Evolutionary conservation across 2,888 invertebrate species (phyloP), one percentile per base, ranked within the genome.

Genomic region (Rhodophaea formosa): DNA sequence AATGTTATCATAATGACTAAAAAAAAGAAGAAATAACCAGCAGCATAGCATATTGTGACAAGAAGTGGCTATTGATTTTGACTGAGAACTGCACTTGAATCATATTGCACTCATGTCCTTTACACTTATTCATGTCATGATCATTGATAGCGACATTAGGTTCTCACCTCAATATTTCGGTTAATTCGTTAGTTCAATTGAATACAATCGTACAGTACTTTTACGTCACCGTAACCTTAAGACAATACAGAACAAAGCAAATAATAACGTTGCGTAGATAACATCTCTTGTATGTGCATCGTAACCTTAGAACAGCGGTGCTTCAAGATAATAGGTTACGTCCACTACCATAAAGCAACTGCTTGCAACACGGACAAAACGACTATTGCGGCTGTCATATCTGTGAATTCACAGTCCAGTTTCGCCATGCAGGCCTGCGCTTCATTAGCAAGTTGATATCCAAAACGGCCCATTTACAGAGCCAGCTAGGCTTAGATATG

Each of bases 381-480:
- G 68, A 74, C 78, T 77, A 80, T 82, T 82, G 82, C 69, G 71
- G 75, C 71, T 71, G 77, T 84, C 84, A 86, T 86, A 88, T 85
- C 84, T 83, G 75, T 82, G 77, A 79, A 82, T 85, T 80, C 83
- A 77, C 79, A 80, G 79, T 79, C 82, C 74, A 83, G 86, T 87
- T 88, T 82, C 78, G 78, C 83, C 72, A 77, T 79, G 76, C 79
- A 77, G 79, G 69, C 74, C 74, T 70, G 74, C 72, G 79, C 84
- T 90, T 89, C 90, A 90, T 90, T 91, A 90, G 88, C 85, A 87
- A 88, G 84, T 83, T 83, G 88, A 88, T 88, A 84, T 85, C 89
- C 87, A 84, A 90, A 90, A 89, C 86, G 83, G 85, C 73, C 86
- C 86, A 88, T 88, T 88, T 88, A 86, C 84, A 84, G 84, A 84